Base-by-base conservation (phyloP, 2,888 invertebrate genomes). In the Limnephilus rhombicus region DNA sequence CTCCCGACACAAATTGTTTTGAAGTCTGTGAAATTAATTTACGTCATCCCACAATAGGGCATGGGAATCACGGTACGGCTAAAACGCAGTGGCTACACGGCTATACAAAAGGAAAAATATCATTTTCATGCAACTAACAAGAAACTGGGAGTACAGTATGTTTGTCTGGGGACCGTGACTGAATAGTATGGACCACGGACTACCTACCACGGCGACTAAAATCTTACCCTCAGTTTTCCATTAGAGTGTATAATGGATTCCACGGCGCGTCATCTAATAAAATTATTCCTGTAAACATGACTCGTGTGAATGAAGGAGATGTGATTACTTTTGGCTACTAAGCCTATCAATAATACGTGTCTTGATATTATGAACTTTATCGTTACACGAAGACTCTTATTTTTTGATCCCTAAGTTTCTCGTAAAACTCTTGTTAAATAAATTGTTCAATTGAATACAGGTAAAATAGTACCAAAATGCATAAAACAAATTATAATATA, bases 221-320 rank as follows among this genome's bases (percentile, higher is more conserved):
- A 68, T 5, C 68, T 24, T 7, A 68, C 68, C 68, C 34, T 31
- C 83, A 37, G 91, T 92, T 92, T 92, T 91, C 93, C 91, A 93
- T 93, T 93, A 92, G 87, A 18, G 82, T 41, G 81, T 92, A 92
- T 92, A 93, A 93, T 93, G 86, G 92, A 91, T 89, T 91, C 86
- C 83, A 83, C 68, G 68, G 91, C 89, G 68, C 83, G 91, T 89
- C 90, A 85, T 82, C 68, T 92, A 92, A 92, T 92, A 85, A 89
- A 89, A 92, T 89, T 90, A 89, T 89, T 92, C 91, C 49, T 53
- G 90, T 45, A 53, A 90, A 90, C 85, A 90, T 90, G 90, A 90
- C 90, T 85, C 85, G 90, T 37, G 85, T 90, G 90, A 90, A 90
- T 34, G 49, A 41, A 31, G 41, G 41, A 4, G 87, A 2, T 68